Evolutionary conservation across 2,113 vertebrate species (phyloP).

Genomic region (Halcyon malimbica): DNA sequence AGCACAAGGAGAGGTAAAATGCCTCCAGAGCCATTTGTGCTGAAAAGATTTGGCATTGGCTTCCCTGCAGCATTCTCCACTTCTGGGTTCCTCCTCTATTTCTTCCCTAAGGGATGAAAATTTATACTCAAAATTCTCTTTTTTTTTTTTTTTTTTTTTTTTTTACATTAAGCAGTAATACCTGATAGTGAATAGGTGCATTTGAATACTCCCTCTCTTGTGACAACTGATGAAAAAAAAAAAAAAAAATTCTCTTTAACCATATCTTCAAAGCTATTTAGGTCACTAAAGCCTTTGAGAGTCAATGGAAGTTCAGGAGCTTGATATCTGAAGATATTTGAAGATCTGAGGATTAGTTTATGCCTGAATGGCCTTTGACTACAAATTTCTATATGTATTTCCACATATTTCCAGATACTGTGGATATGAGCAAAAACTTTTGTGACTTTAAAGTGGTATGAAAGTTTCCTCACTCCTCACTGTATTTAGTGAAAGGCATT

Average conservation of each 20-base stretch:
- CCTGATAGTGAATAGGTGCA: rapidly evolving
- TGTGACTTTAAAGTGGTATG: not conserved
- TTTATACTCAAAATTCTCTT: not conserved
- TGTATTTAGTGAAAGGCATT: not conserved
- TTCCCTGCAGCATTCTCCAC: not conserved
- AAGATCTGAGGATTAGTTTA: not conserved
- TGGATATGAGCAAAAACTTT: not conserved
- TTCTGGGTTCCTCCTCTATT: not conserved
- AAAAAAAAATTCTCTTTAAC: not conserved
- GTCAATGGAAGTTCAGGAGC: not conserved
- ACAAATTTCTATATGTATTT: not conserved
- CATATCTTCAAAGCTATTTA: not conserved
- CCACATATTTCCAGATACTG: not conserved
- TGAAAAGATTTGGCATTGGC: not conserved
- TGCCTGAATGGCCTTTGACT: not conserved
- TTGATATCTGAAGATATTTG: not conserved
- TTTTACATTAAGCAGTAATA: not conserved
- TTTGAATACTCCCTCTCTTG: not conserved
- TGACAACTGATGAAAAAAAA: not conserved
- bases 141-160: not conserved
- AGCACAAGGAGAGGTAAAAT: not conserved
- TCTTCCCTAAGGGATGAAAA: not conserved
- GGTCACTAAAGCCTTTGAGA: not conserved
- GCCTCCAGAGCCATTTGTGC: not conserved
- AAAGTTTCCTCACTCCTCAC: not conserved